These are phyloP conservation scores for Apostichopus leukothele DNA, from an alignment of 53 echinoderm and acorn worm genomes.

Conservation along the genomic window DNA sequence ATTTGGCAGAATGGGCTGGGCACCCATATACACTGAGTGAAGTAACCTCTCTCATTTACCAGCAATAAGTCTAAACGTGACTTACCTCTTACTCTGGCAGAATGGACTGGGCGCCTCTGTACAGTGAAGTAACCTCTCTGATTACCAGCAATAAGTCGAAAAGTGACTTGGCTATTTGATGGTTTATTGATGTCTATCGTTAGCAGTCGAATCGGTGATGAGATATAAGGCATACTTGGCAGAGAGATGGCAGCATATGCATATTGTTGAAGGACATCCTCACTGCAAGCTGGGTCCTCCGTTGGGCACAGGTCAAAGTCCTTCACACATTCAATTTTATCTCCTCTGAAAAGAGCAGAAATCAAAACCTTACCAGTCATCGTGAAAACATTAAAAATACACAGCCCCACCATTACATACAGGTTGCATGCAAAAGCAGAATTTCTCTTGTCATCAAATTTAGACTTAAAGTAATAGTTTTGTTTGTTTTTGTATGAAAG, in stretches of 20 bases:
- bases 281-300: conserved; percentile 43
- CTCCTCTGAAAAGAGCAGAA: conserved; percentile 15
- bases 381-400: too few relatives aligned
- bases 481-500: too few relatives aligned
- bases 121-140: conserved; percentile 67
- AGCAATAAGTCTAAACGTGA: background rate
- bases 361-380: too few relatives aligned
- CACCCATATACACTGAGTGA: too few relatives aligned
- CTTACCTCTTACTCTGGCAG: conserved; percentile 15
- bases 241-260: conserved; percentile 67
- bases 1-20: too few relatives aligned
- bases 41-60: too few relatives aligned
- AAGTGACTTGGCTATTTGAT: background rate
- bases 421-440: too few relatives aligned
- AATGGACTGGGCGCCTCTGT: background rate
- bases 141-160: conserved; percentile 66
- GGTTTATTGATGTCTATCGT: conserved; percentile 46
- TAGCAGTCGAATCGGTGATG: conserved; percentile 61
- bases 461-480: too few relatives aligned
- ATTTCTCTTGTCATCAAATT: too few relatives aligned
- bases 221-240: conserved; percentile 60
- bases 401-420: too few relatives aligned
- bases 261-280: conserved; percentile 49
- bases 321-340: conserved; percentile 47
- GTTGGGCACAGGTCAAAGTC: conserved; percentile 41